Conservation (phyloP, 2,113 vertebrate genomes). For the Eptesicus fuscus region DNA sequence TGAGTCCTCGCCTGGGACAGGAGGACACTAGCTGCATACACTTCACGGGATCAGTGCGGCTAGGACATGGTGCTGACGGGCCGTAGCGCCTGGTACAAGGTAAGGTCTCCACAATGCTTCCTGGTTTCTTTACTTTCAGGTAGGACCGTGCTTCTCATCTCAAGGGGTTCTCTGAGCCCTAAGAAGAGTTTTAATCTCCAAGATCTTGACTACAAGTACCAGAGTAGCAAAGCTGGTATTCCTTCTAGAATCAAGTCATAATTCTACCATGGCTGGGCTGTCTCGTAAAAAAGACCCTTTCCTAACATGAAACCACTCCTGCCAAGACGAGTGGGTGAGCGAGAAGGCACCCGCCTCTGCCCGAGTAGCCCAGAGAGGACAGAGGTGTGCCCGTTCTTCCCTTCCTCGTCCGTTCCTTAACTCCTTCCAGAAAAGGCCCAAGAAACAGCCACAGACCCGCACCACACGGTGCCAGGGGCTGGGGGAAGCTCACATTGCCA, state of each 20-base stretch:
- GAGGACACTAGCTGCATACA: not conserved
- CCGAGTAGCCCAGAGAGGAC: not conserved
- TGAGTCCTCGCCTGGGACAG: not conserved
- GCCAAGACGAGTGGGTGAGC: not conserved
- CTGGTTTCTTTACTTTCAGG: not conserved
- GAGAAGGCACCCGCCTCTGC: not conserved
- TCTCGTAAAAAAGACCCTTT: not conserved
- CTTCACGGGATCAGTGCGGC: not conserved
- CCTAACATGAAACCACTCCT: not conserved
- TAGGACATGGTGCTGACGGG: not conserved
- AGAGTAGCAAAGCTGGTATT: not conserved
- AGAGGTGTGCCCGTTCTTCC: not conserved
- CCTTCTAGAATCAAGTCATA: not conserved
- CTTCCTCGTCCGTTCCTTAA: not conserved
- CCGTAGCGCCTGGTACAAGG: accelerated
- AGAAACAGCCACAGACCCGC: slow-evolving; percentile 25
- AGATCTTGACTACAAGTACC: not conserved
- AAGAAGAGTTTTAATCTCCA: not conserved
- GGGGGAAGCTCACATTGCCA: slow-evolving; percentile 51
- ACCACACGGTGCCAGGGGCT: slow-evolving; percentile 53
- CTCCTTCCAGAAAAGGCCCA: slow-evolving; percentile 27
- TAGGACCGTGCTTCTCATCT: not conserved
- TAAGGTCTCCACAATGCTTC: not conserved
- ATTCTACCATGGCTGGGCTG: not conserved
- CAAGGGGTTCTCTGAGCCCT: not conserved